Base-by-base conservation (phyloP, 2,888 invertebrate species). In the Rotaria magnacalcarata region DNA sequence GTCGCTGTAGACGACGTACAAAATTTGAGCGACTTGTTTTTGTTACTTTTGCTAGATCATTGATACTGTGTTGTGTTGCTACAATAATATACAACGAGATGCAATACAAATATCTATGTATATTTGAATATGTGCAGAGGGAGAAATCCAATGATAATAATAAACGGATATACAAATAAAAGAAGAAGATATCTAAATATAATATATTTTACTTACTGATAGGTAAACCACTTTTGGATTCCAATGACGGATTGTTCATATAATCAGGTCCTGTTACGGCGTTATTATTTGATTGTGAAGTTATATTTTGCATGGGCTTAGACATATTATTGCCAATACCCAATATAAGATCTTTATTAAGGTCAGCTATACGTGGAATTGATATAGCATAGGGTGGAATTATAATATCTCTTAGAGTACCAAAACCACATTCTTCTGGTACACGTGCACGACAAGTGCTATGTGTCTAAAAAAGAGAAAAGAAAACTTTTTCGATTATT, bases 261-360 rank as follows among this genome's bases (percentile, higher is more conserved):
- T 19, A 67, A 67, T 67, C 67, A 19, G 27, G 11, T 67, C 16
- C 5, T 34, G 34, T 11, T 14, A 19, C 2, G 5, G 19, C 41
- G n/a, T 47, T 80, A 43, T 47, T 43, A 24, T 43, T 24, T 88
- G 88, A 87, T 19, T 34, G 11, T 41, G 11, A 54, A 54, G 54
- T 19, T 5, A 54, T 21, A 54, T 54, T 85, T 43, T 85, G 41
- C 74, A 58, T 21, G 74, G 88, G 93, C 86, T 86, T 86, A 21
- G 86, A 74, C 74, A 84, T 74, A 87, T 91, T 92, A 87, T 90
- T 90, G 87, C 96, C 95, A 90, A 97, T 96, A 89, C 98, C 97
- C 91, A 98, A 95, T 91, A 99, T 96, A 89, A 97, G 96, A 92
- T 98, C 98, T 94, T 98, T 96, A 89, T 97, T 96, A 90, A 98